phyloP scores from a whole-genome alignment of 2,113 vertebrate species.

The Dendrocopos noguchii region DNA sequence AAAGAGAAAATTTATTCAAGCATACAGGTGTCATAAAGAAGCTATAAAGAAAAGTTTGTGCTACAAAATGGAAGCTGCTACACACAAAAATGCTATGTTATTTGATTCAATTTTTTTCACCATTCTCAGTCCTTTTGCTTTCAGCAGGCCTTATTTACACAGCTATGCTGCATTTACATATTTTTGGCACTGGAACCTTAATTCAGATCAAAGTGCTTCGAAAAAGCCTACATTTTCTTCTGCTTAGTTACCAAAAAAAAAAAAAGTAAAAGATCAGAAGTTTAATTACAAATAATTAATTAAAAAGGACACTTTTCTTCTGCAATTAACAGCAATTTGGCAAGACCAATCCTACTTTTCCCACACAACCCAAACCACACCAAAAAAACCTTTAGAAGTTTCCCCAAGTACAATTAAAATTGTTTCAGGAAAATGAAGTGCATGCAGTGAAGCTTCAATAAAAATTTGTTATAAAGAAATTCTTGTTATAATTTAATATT shows the following conservation, averaged over 20 bases:
- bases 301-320: not conserved
- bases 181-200: constrained; percentile 38
- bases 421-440: not conserved
- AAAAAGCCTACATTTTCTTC: not conserved
- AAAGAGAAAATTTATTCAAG: constrained; percentile 54
- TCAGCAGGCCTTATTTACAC: constrained; percentile 33
- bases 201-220: constrained; percentile 33
- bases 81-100: constrained; percentile 58
- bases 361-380: not conserved
- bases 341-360: not conserved
- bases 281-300: constrained; percentile 36
- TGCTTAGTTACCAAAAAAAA: constrained; percentile 1
- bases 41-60: constrained; percentile 54
- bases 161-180: constrained; percentile 2
- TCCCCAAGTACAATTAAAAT: not conserved
- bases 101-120: constrained; percentile 65
- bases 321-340: not conserved
- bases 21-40: constrained; percentile 45
- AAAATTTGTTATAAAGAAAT: not conserved
- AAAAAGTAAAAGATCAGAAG: not conserved
- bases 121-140: constrained; percentile 44
- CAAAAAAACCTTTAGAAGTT: not conserved
- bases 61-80: constrained; percentile 43
- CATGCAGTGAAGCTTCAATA: not conserved
- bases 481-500: not conserved